Conservation (phyloP, 2,113 vertebrate genomes). For the Lasiurus borealis region DNA sequence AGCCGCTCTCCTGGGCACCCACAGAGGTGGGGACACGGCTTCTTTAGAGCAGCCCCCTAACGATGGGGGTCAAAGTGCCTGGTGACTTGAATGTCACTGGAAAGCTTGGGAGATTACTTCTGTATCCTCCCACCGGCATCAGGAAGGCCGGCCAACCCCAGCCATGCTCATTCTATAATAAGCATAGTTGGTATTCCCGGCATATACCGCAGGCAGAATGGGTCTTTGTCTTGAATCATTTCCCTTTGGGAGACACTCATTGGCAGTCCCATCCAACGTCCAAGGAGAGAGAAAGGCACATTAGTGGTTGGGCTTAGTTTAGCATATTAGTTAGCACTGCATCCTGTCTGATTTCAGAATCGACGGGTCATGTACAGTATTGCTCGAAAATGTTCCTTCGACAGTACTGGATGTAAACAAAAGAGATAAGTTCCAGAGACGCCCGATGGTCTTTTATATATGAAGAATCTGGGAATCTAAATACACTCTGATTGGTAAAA, state of each 20-base stretch:
- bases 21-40: neutral
- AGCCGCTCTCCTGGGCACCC: neutral
- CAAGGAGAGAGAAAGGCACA: constrained; percentile 44
- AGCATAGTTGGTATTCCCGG: constrained; percentile 79
- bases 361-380: constrained; percentile 2
- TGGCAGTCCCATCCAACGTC: constrained; percentile 13
- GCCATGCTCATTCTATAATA: neutral
- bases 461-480: neutral
- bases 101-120: neutral
- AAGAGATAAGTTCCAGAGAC: neutral
- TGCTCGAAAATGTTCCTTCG: constrained; percentile 44
- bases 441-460: neutral
- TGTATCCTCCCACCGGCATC: neutral
- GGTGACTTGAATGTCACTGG: neutral
- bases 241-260: constrained; percentile 64
- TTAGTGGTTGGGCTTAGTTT: neutral
- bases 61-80: neutral
- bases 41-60: neutral
- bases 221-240: constrained; percentile 70
- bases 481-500: neutral
- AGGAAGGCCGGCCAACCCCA: neutral
- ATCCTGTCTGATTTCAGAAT: constrained; percentile 59
- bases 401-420: neutral
- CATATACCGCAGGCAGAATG: constrained; percentile 67
- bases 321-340: constrained; percentile 39